A percentile compares a stretch with the other conserved stretches of the same genome.
Conservation (phyloP, 2,113 vertebrate species). For the Indicator maculatus region DNA sequence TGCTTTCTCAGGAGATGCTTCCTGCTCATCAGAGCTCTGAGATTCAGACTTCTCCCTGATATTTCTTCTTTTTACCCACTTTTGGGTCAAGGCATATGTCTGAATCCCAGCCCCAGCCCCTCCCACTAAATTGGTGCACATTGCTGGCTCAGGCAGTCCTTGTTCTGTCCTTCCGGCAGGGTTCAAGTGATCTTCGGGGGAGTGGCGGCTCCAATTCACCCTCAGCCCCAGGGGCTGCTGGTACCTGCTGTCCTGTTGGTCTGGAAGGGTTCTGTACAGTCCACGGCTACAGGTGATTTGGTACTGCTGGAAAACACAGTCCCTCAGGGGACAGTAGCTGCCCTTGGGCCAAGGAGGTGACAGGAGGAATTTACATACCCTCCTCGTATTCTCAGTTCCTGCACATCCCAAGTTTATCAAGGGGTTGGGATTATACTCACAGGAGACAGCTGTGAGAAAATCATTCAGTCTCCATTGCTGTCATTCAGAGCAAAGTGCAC, state of each 20-base stretch:
- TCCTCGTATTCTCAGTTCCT: neutral
- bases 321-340: neutral
- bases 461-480: neutral
- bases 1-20: neutral
- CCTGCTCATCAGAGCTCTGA: neutral
- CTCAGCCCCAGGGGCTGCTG: neutral
- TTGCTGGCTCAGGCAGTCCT: neutral
- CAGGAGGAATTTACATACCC: neutral
- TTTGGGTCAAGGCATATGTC: neutral
- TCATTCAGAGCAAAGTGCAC: neutral
- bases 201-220: neutral
- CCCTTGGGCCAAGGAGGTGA: neutral
- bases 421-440: neutral
- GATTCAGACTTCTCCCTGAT: neutral
- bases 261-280: neutral
- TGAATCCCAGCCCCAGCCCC: neutral
- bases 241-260: neutral
- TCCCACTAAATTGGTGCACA: neutral
- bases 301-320: rapidly evolving
- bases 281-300: neutral
- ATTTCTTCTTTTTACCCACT: neutral
- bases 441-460: neutral
- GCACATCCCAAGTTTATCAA: neutral
- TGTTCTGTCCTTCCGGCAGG: neutral
- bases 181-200: neutral